phyloP scores from a whole-genome alignment of 2,888 invertebrate species.

The Carterocephalus palaemon region DNA sequence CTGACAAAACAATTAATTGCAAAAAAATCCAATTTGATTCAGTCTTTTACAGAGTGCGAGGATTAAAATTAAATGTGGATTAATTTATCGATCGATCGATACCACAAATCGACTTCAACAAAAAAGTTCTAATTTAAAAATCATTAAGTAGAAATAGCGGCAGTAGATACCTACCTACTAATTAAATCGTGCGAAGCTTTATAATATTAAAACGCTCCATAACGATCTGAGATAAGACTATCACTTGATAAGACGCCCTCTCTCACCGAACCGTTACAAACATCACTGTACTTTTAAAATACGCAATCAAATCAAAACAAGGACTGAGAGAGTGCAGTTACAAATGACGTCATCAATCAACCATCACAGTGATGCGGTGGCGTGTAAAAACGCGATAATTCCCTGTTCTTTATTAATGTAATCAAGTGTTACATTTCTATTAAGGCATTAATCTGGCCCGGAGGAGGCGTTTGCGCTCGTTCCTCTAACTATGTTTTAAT shows the following conservation, averaged over 20 bases:
- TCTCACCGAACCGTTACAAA: slow-evolving; percentile 7
- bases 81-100: slow-evolving; percentile 14
- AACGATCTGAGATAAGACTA: slow-evolving; percentile 14
- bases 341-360: slow-evolving; percentile 52
- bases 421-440: slow-evolving; percentile 72
- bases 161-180: slow-evolving; percentile 21
- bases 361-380: slow-evolving; percentile 25
- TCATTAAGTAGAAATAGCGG: slow-evolving; percentile 10
- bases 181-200: slow-evolving; percentile 16
- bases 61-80: slow-evolving; percentile 14
- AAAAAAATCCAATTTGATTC: too few species aligned
- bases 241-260: slow-evolving; percentile 12
- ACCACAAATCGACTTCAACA: slow-evolving; percentile 1
- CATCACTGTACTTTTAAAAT: slow-evolving; percentile 8
- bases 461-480: slow-evolving; percentile 48
- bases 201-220: slow-evolving; percentile 13
- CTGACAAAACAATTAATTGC: slow-evolving; percentile 1
- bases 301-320: slow-evolving; percentile 25
- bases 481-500: slow-evolving; percentile 75
- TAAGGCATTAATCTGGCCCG: slow-evolving; percentile 62
- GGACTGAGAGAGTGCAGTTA: slow-evolving; percentile 14
- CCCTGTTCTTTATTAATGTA: slow-evolving; percentile 37
- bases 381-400: slow-evolving; percentile 46
- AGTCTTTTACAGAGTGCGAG: too few species aligned
- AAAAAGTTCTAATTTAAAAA: slow-evolving; percentile 9